Evolutionary conservation across 2,888 invertebrate species (phyloP).

Genomic region (Leucania comma): DNA sequence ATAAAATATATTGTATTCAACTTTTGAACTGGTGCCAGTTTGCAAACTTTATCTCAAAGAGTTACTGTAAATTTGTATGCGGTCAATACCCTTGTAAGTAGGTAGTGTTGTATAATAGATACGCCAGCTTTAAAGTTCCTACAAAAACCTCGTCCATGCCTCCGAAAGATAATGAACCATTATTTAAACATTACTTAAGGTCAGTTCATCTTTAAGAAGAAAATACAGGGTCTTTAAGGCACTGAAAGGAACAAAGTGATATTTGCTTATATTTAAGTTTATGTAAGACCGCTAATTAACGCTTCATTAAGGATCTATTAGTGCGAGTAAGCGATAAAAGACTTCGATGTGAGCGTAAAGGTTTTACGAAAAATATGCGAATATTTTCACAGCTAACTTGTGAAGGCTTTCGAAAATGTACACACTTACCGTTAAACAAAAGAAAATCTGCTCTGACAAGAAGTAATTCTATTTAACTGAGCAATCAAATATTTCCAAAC

Average conservation of each 20-base stretch:
- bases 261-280: conserved; percentile 25
- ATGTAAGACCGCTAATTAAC: conserved; percentile 36
- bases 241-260: conserved; percentile 7
- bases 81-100: conserved; percentile 59
- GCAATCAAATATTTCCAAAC: conserved; percentile 53
- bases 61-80: conserved; percentile 63
- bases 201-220: conserved; percentile 32
- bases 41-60: conserved; percentile 49
- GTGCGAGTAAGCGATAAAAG: conserved; percentile 34
- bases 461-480: conserved; percentile 54
- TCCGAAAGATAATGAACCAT: conserved; percentile 27
- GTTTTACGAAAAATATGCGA: conserved; percentile 22
- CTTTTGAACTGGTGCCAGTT: conserved; percentile 73
- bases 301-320: conserved; percentile 43
- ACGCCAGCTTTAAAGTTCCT: conserved; percentile 10
- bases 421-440: conserved; percentile 9
- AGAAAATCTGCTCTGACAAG: conserved; percentile 37
- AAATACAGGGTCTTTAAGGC: conserved; percentile 7
- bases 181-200: conserved; percentile 31
- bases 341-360: conserved; percentile 22
- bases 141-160: conserved; percentile 8
- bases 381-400: conserved; percentile 30
- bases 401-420: conserved; percentile 33
- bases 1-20: conserved; percentile 54
- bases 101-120: conserved; percentile 26